These are phyloP conservation scores for Rousettus leschenaultii DNA, from an alignment of 2,113 vertebrate species.

Conservation along the genomic window DNA sequence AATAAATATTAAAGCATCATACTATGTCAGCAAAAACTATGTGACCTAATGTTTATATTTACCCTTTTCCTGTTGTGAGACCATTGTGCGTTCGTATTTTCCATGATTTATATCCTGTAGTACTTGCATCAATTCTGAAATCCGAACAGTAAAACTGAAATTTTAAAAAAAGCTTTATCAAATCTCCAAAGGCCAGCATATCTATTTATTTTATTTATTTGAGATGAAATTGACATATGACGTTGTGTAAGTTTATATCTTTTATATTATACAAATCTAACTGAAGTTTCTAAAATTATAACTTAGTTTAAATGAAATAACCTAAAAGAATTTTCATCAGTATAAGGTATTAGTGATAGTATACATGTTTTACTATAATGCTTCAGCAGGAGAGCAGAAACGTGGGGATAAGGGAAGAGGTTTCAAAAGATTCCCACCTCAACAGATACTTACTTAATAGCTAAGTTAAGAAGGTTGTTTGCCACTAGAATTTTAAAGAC, in stretches of 20 bases:
- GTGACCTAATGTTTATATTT: slow-evolving; percentile 6
- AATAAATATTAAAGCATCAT: slow-evolving; percentile 60
- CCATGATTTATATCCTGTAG: slow-evolving; percentile 95
- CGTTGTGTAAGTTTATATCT: not conserved
- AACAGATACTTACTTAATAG: not conserved
- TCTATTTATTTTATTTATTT: not conserved
- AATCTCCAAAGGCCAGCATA: not conserved
- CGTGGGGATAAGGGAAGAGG: not conserved
- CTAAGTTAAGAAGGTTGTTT: not conserved
- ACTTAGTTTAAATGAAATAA: slow-evolving; percentile 19
- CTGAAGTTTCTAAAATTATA: slow-evolving; percentile 20
- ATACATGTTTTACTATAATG: not conserved
- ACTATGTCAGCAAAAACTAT: not conserved
- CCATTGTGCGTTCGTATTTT: slow-evolving; percentile 97
- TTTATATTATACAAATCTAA: slow-evolving; percentile 36
- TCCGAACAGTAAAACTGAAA: slow-evolving; percentile 93
- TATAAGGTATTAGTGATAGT: not conserved
- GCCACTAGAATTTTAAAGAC: slow-evolving; percentile 15
- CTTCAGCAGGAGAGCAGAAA: not conserved
- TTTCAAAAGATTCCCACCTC: not conserved
- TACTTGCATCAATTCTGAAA: slow-evolving; percentile 96
- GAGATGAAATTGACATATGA: not conserved
- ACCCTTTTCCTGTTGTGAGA: slow-evolving; percentile 92
- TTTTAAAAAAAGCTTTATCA: not conserved
- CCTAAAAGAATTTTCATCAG: not conserved